phyloP scores from a whole-genome alignment of 1,140 invertebrate genomes.

The Penaeus chinensis region DNA sequence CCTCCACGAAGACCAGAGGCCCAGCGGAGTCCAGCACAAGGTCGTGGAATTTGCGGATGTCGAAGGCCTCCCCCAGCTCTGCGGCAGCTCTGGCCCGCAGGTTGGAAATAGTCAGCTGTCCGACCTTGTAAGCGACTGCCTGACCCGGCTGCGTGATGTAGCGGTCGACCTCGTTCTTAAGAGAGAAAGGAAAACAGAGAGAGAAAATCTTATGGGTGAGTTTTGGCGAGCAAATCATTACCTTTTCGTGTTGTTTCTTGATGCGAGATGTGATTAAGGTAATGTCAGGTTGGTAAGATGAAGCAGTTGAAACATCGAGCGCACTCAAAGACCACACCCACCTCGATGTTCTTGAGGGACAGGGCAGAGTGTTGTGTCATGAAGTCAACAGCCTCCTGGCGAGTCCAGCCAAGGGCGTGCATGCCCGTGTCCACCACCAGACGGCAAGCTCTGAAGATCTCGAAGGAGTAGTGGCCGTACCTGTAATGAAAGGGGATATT shows the following conservation, averaged over 20 bases:
- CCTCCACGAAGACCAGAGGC: slow-evolving; percentile 59
- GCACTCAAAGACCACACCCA: not conserved
- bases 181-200: not conserved
- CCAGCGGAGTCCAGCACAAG: slow-evolving; percentile 60
- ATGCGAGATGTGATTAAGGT: no score
- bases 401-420: slow-evolving; percentile 69
- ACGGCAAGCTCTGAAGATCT: slow-evolving; percentile 69
- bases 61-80: slow-evolving; percentile 66
- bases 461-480: slow-evolving; percentile 68
- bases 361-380: slow-evolving; percentile 67
- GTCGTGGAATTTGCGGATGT: slow-evolving; percentile 61
- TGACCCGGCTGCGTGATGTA: slow-evolving; percentile 71
- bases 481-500: slow-evolving; percentile 67
- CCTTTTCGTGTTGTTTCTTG: no score
- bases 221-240: no score
- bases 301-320: not conserved
- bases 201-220: not conserved
- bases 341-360: not conserved
- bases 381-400: slow-evolving; percentile 68
- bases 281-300: no score
- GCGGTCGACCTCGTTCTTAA: slow-evolving; percentile 68
- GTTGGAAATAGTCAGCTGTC: slow-evolving; percentile 69
- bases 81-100: slow-evolving; percentile 67
- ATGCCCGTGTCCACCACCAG: slow-evolving; percentile 71
- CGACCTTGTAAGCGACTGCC: slow-evolving; percentile 70